A percentile compares a stretch with the other conserved stretches of the same genome.
Evolutionary conservation across 2,113 vertebrate genomes (phyloP).

Genomic region (Strix uralensis): DNA sequence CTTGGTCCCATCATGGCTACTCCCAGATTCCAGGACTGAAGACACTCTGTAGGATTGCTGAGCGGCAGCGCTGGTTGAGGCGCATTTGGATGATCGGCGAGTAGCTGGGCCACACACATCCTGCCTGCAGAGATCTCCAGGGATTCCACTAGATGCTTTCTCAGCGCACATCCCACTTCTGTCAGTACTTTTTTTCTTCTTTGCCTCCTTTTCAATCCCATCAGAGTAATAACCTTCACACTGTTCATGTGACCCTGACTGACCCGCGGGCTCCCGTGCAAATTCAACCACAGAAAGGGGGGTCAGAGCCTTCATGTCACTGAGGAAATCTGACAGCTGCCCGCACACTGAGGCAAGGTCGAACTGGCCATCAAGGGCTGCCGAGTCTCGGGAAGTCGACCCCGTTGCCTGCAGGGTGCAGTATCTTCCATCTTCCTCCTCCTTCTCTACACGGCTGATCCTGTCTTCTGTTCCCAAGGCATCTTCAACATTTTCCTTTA

Average conservation of each 20-base stretch:
- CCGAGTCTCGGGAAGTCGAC: neutral
- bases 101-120: slow-evolving; percentile 50
- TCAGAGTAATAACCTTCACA: neutral
- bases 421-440: neutral
- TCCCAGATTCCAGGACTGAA: slow-evolving; percentile 33
- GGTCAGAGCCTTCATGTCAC: neutral
- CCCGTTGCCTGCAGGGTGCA: neutral
- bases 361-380: neutral
- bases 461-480: neutral
- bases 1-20: slow-evolving; percentile 29
- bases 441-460: neutral
- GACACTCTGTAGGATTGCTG: neutral
- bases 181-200: neutral
- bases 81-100: slow-evolving; percentile 66
- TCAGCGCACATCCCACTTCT: neutral
- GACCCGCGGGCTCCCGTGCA: neutral
- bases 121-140: slow-evolving; percentile 11
- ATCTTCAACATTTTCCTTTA: neutral
- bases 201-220: neutral
- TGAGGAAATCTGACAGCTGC: neutral
- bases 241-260: neutral
- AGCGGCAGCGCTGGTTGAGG: neutral
- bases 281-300: neutral
- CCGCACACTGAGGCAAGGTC: neutral
- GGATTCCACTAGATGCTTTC: neutral